Conservation (phyloP, 2,797 vertebrate genomes). For the Myripristis jacobus region DNA sequence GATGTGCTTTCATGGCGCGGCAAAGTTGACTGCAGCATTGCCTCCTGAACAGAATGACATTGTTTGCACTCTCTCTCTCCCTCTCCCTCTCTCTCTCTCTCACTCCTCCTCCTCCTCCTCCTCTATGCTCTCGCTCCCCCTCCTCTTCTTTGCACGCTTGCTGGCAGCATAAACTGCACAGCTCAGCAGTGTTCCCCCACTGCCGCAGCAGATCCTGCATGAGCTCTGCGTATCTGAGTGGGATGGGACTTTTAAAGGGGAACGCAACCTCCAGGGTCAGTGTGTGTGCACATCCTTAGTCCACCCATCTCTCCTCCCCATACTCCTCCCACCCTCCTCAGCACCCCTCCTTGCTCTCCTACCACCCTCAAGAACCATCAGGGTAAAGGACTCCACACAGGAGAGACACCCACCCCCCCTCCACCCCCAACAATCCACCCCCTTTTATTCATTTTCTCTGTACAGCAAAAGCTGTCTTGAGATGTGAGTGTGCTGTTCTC, state of each 20-base stretch:
- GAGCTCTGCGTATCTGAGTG: constrained; percentile 89
- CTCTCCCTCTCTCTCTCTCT: constrained; percentile 49
- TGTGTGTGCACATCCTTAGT: constrained; percentile 72
- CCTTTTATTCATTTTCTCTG: constrained; percentile 69
- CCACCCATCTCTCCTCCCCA: constrained; percentile 64
- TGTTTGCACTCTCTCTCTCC: constrained; percentile 84
- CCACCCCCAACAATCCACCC: constrained; percentile 47
- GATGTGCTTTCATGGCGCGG: constrained; percentile 80
- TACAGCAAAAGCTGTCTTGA: constrained; percentile 65
- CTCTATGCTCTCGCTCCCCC: constrained; percentile 72
- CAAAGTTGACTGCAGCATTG: constrained; percentile 92
- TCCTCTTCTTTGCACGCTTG: constrained; percentile 80
- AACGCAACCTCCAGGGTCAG: constrained; percentile 87
- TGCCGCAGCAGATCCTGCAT: constrained; percentile 88
- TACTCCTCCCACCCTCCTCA: constrained; percentile 55
- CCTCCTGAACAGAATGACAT: constrained; percentile 91
- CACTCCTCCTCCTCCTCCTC: constrained; percentile 63
- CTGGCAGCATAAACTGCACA: constrained; percentile 90
- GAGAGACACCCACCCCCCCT: constrained; percentile 54
- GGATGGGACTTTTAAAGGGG: constrained; percentile 92
- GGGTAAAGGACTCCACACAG: constrained; percentile 75
- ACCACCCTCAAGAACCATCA: constrained; percentile 68
- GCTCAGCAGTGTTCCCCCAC: constrained; percentile 90
- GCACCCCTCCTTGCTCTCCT: constrained; percentile 12
- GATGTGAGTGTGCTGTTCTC: constrained; percentile 59